Conservation (phyloP, 2,797 vertebrate genomes). For the Myotis daubentonii region DNA sequence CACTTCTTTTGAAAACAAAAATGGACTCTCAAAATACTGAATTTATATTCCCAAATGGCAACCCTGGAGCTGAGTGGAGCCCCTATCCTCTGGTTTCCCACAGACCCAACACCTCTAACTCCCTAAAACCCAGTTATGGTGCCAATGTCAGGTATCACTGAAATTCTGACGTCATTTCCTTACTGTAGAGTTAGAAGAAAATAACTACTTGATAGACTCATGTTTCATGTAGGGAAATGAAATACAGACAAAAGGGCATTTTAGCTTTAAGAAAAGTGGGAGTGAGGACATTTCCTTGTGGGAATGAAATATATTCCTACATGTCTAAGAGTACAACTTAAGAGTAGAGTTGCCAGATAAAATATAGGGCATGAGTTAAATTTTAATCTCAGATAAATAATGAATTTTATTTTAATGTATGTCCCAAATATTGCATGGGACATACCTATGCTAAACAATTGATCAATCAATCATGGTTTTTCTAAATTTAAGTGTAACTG, state of each 20-base stretch:
- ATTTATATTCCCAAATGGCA: not conserved
- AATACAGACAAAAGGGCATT: not conserved
- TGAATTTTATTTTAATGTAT: not conserved
- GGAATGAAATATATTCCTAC: not conserved
- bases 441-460: not conserved
- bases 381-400: conserved; percentile 14
- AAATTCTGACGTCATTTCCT: not conserved
- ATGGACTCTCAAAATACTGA: not conserved
- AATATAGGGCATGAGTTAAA: not conserved
- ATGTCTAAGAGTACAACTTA: not conserved
- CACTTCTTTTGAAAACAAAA: not conserved
- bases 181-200: not conserved
- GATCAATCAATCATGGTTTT: not conserved
- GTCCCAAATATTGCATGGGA: not conserved
- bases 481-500: conserved; percentile 1
- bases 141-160: not conserved
- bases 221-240: not conserved
- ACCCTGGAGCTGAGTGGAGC: not conserved
- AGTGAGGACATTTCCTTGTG: not conserved
- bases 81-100: not conserved
- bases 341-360: not conserved
- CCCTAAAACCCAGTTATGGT: not conserved
- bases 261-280: not conserved
- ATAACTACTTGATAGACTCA: not conserved
- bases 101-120: not conserved